Evolutionary conservation across 2,113 vertebrate genomes (phyloP), one percentile per base, ranked within the genome.

Genomic region (Alethe diademata): DNA sequence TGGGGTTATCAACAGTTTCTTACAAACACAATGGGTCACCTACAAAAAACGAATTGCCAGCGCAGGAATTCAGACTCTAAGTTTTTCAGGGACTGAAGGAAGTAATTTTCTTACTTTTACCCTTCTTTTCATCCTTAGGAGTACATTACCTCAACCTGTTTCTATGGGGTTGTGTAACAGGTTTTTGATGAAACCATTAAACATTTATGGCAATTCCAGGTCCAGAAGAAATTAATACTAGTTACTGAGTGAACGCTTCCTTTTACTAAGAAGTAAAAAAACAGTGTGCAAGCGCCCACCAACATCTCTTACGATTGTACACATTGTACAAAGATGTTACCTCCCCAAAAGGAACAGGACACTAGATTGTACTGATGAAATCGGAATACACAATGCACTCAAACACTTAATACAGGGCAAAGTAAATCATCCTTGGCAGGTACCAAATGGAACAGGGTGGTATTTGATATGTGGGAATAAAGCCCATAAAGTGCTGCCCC

Each of bases 31-130:
- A 14, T 25, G 25, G 29, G 16, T 48, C 15, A 56, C 35, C 43
- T 17, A 66, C 35, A 75, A 35, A 42, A 13, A 66, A 50, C 0
- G 0, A 25, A 42, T 9, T 50, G 6, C 8, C 35, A 40, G 42
- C 12, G 38, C 5, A 29, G 24, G 29, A 42, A 57, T 74, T 40
- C 11, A 75, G 42, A 48, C 9, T 18, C 4, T 12, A 33, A 19
- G 15, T 8, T 40, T 48, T 57, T 29, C 35, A 65, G 35, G 6
- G 19, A 57, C 15, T 28, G 8, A 74, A 56, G 15, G 42, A 56
- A 57, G 16, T 16, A 19, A 42, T 57, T 48, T 48, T 74, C 29
- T 19, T 57, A 57, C 35, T 40, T 85, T 57, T 29, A 48, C 12
- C 2, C 8, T 48, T n/a, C 28, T 73, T 57, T 6, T 48, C 24